phyloP scores from a whole-genome alignment of 2,113 vertebrate genomes.

The Pterocles gutturalis region DNA sequence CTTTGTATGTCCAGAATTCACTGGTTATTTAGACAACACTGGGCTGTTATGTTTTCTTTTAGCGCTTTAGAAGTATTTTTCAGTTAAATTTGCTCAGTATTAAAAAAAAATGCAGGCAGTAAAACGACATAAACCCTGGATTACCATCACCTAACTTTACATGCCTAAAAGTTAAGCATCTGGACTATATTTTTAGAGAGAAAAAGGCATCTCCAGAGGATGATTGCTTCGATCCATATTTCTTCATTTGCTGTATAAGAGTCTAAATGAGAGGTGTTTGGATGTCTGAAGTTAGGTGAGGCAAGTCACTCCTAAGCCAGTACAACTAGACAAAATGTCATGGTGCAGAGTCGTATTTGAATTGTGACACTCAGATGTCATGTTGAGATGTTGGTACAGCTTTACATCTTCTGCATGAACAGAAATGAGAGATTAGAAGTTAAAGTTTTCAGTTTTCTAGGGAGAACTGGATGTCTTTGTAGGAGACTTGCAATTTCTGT shows the following conservation, averaged over 20 bases:
- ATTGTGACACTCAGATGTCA: not conserved
- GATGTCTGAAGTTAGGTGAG: not conserved
- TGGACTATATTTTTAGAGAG: not conserved
- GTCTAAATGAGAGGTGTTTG: not conserved
- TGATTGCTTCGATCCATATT: not conserved
- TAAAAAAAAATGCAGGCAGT: not conserved
- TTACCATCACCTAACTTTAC: not conserved
- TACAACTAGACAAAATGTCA: not conserved
- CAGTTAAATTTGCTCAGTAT: not conserved
- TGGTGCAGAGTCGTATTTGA: not conserved
- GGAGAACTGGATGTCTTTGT: not conserved
- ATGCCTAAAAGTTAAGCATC: not conserved
- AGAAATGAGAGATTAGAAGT: not conserved
- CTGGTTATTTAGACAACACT: not conserved
- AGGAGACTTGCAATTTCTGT: not conserved
- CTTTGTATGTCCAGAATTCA: not conserved
- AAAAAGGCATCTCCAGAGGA: not conserved
- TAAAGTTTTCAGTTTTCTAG: not conserved
- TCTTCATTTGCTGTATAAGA: not conserved
- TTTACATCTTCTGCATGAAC: not conserved
- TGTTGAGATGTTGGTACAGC: not conserved
- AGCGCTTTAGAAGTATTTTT: not conserved
- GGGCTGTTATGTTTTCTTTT: not conserved
- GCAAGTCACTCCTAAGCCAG: not conserved
- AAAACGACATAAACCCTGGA: not conserved